Evolutionary conservation across 2,113 vertebrate genomes (phyloP).

Genomic region (Mastomys coucha): DNA sequence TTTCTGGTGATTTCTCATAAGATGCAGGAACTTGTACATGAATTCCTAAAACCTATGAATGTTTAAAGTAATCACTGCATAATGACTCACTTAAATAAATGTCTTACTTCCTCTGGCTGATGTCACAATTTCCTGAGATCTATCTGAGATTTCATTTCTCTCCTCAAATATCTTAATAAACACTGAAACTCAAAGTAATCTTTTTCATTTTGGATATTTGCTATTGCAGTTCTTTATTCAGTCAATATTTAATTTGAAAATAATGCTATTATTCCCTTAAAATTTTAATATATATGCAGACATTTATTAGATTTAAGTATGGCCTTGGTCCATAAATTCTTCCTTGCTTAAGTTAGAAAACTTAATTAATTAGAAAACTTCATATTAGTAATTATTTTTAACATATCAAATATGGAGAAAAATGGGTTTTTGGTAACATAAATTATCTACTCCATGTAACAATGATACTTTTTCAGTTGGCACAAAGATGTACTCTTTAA

Average conservation of each 20-base stretch:
- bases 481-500: not conserved
- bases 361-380: not conserved
- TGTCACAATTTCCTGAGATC: not conserved
- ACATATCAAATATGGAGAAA: not conserved
- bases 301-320: not conserved
- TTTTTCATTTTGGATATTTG: not conserved
- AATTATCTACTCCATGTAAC: not conserved
- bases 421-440: rapidly evolving
- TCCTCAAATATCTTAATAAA: not conserved
- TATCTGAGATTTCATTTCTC: not conserved
- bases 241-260: not conserved
- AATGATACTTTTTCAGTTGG: not conserved
- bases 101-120: not conserved
- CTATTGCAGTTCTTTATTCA: not conserved
- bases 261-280: not conserved
- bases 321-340: not conserved
- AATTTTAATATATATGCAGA: not conserved
- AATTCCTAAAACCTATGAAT: not conserved
- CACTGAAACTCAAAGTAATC: rapidly evolving
- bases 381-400: not conserved
- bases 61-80: not conserved
- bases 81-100: not conserved
- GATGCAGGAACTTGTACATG: not conserved
- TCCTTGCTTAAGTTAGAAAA: not conserved
- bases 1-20: not conserved